A percentile compares a stretch with the other conserved stretches of the same genome.
phyloP scores from a whole-genome alignment of 2,113 vertebrate species.

The Myodes glareolus region DNA sequence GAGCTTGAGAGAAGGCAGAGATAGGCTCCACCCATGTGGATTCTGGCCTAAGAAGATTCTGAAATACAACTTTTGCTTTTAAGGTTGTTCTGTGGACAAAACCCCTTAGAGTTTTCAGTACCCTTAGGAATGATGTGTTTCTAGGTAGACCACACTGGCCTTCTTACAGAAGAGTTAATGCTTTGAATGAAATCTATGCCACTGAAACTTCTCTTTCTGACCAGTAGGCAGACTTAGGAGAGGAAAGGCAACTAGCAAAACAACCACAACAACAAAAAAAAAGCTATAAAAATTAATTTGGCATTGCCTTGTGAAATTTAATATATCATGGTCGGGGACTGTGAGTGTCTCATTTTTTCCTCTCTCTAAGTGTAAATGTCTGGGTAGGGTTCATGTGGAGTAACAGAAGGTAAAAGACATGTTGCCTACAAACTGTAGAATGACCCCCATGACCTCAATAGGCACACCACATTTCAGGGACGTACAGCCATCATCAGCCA shows the following conservation, averaged over 20 bases:
- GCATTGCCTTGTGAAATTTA: constrained; percentile 35
- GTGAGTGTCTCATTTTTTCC: not conserved
- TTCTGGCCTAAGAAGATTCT: not conserved
- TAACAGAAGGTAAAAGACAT: not conserved
- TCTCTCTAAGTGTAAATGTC: not conserved
- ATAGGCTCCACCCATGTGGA: not conserved
- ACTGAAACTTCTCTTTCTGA: not conserved
- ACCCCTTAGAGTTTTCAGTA: constrained; percentile 29
- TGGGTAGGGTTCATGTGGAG: not conserved
- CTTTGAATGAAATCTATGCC: not conserved
- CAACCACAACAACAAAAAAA: not conserved
- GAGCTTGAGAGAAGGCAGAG: not conserved
- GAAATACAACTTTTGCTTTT: constrained; percentile 11
- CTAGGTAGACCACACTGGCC: not conserved
- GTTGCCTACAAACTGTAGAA: not conserved
- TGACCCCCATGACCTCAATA: not conserved
- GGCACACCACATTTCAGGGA: constrained; percentile 10
- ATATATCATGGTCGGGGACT: not conserved
- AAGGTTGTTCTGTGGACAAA: not conserved
- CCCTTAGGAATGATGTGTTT: not conserved
- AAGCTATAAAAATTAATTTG: not conserved
- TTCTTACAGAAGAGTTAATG: not conserved
- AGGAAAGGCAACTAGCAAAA: not conserved
- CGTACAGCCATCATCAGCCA: not conserved
- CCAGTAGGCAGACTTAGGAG: not conserved